Conservation (phyloP, 2,113 vertebrate genomes). For the Ptyas mucosa region DNA sequence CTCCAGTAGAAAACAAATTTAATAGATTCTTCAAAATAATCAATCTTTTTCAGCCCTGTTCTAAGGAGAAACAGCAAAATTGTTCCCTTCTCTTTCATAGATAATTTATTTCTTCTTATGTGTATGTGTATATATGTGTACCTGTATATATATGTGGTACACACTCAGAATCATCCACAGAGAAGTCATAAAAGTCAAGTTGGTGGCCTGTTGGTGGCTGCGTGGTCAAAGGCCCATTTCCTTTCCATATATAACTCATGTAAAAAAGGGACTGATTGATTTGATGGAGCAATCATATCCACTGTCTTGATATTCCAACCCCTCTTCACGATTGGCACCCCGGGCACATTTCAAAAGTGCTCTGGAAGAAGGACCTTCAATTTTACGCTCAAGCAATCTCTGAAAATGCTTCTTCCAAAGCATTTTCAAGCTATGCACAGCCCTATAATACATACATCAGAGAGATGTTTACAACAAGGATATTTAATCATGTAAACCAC, state of each 20-base stretch:
- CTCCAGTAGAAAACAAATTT: background rate
- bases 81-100: background rate
- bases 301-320: background rate
- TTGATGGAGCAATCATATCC: background rate
- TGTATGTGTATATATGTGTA: background rate
- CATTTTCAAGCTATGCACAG: background rate
- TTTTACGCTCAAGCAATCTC: background rate
- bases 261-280: background rate
- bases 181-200: background rate
- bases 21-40: background rate
- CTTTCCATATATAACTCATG: background rate
- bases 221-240: background rate
- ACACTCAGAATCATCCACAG: background rate
- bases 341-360: background rate
- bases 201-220: background rate
- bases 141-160: background rate
- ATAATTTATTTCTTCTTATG: background rate
- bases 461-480: background rate
- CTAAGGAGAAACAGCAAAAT: background rate
- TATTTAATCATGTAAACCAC: background rate
- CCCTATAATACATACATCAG: background rate
- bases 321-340: background rate
- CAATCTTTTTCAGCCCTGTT: background rate
- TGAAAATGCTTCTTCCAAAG: background rate
- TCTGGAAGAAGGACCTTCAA: background rate